These are phyloP conservation scores for Phaonia tiefii DNA, from an alignment of 2,888 invertebrate genomes.

Conservation along the genomic window DNA sequence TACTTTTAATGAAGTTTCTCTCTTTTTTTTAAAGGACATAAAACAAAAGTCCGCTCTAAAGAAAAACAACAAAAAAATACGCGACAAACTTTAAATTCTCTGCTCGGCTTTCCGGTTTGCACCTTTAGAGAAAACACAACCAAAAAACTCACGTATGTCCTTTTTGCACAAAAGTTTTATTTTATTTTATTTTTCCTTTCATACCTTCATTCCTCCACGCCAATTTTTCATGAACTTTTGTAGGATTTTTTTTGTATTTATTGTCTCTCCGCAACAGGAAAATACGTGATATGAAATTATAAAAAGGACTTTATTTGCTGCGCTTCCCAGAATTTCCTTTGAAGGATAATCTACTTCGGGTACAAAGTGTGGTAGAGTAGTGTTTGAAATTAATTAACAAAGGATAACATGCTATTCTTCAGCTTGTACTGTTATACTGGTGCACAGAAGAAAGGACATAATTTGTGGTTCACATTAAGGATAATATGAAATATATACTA, in stretches of 20 bases:
- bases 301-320: neutral
- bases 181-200: neutral
- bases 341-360: conserved; percentile 26
- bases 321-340: neutral
- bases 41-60: no score
- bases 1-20: no score
- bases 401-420: conserved; percentile 11
- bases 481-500: no score
- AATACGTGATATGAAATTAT: conserved; percentile 28
- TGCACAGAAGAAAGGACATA: neutral
- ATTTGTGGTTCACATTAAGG: neutral
- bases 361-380: conserved; percentile 8
- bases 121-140: conserved; percentile 43
- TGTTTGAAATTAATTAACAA: conserved; percentile 32
- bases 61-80: no score
- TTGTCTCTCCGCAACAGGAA: conserved; percentile 1
- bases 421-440: neutral
- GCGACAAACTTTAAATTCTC: no score
- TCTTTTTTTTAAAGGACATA: no score
- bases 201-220: neutral
- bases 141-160: conserved; percentile 60
- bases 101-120: conserved; percentile 51
- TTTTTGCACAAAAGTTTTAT: conserved; percentile 33
- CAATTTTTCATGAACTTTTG: conserved; percentile 15
- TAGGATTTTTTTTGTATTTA: neutral